phyloP scores from a whole-genome alignment of 2,888 invertebrate species.

The Drosophila cognata region DNA sequence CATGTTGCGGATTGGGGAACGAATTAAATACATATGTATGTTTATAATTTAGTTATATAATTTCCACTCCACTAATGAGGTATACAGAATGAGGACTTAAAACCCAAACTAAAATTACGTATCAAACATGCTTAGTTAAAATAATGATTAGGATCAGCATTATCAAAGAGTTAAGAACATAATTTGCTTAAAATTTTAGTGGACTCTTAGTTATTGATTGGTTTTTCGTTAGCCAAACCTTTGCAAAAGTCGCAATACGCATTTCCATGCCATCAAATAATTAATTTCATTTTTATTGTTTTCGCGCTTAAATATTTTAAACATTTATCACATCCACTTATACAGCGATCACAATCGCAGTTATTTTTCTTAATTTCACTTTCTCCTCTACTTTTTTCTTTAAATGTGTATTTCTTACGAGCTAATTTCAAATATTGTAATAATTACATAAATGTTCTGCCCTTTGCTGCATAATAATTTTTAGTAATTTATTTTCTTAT shows the following conservation, averaged over 20 bases:
- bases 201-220: constrained; percentile 64
- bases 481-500: constrained; percentile 42
- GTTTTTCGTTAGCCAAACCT: constrained; percentile 59
- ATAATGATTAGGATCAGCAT: constrained; percentile 64
- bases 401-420: constrained; percentile 45
- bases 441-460: constrained; percentile 61
- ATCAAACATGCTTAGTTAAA: constrained; percentile 44
- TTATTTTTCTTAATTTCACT: constrained; percentile 62
- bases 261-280: constrained; percentile 59
- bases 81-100: constrained; percentile 71
- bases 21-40: constrained; percentile 36
- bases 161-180: constrained; percentile 58
- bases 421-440: constrained; percentile 51
- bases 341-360: constrained; percentile 80
- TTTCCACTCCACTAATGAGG: constrained; percentile 73
- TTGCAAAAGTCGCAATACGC: constrained; percentile 69
- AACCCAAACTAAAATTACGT: constrained; percentile 60
- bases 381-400: constrained; percentile 37
- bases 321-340: constrained; percentile 85
- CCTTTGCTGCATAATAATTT: constrained; percentile 63
- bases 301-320: constrained; percentile 79
- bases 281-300: constrained; percentile 55
- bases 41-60: constrained; percentile 53
- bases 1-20: constrained; percentile 31
- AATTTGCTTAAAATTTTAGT: constrained; percentile 65